A percentile compares a stretch with the other conserved stretches of the same genome.
Conservation (phyloP, 2,113 vertebrate genomes). For the Tachuris rubrigastra region DNA sequence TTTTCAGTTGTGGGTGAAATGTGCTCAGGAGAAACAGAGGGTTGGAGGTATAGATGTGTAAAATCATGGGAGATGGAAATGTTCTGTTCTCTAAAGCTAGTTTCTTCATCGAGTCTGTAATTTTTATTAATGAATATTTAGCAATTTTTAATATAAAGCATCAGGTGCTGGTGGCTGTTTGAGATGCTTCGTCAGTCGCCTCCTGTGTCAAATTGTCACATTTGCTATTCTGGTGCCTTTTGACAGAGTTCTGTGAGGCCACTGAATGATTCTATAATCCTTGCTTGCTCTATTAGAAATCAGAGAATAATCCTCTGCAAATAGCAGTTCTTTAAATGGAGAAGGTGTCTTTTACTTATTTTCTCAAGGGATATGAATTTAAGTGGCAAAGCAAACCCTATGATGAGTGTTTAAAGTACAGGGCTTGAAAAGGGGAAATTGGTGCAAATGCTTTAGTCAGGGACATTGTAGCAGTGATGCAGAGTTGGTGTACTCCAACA, state of each 20-base stretch:
- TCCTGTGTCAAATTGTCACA: neutral
- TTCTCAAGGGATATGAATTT: neutral
- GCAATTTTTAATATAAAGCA: neutral
- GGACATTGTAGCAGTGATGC: neutral
- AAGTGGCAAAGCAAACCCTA: neutral
- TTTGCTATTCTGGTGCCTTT: neutral
- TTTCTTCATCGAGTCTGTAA: neutral
- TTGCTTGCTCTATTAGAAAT: neutral
- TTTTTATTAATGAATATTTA: neutral
- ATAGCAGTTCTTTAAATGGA: neutral
- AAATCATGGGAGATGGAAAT: neutral
- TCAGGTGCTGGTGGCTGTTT: neutral
- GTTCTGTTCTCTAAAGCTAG: neutral
- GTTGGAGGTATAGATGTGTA: neutral
- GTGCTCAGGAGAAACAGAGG: neutral
- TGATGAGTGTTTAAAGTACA: neutral
- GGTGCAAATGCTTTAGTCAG: neutral
- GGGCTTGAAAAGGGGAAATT: neutral
- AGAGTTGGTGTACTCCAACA: neutral
- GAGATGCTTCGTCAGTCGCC: neutral
- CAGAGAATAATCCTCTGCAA: neutral
- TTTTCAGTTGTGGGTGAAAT: neutral
- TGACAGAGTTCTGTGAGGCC: neutral
- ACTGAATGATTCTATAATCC: neutral
- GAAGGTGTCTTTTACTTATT: neutral